phyloP scores from a whole-genome alignment of 2,888 invertebrate genomes.

The Acanthoscelides obtectus region DNA sequence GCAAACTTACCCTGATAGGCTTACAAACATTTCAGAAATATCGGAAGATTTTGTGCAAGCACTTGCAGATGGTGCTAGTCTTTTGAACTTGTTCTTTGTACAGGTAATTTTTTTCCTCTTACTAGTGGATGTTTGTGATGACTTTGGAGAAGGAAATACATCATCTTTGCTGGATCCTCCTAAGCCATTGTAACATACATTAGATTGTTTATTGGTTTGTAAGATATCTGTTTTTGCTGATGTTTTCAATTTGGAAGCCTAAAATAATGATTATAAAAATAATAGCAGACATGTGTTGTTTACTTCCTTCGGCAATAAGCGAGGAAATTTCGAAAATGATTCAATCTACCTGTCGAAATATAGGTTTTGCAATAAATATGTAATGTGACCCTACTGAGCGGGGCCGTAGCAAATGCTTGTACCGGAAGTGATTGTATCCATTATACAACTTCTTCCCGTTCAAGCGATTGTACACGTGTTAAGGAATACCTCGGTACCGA shows the following conservation, averaged over 20 bases:
- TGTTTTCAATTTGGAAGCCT: neutral
- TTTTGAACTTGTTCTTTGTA: slow-evolving; percentile 32
- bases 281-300: too few species aligned
- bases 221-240: neutral
- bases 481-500: too few species aligned
- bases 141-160: slow-evolving; percentile 43
- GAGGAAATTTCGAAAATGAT: too few species aligned
- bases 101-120: slow-evolving; percentile 24
- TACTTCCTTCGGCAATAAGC: too few species aligned
- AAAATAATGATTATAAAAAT: neutral
- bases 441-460: too few species aligned
- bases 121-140: slow-evolving; percentile 6
- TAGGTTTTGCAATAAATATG: too few species aligned
- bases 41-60: neutral
- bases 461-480: too few species aligned
- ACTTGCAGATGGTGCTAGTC: slow-evolving; percentile 26
- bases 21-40: neutral
- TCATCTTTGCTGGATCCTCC: slow-evolving; percentile 56
- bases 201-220: slow-evolving; percentile 1
- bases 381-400: too few species aligned
- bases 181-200: slow-evolving; percentile 49
- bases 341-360: too few species aligned
- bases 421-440: too few species aligned
- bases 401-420: too few species aligned
- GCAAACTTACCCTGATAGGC: neutral